phyloP scores from a whole-genome alignment of 2,888 invertebrate genomes.

The Eupeodes luniger region DNA sequence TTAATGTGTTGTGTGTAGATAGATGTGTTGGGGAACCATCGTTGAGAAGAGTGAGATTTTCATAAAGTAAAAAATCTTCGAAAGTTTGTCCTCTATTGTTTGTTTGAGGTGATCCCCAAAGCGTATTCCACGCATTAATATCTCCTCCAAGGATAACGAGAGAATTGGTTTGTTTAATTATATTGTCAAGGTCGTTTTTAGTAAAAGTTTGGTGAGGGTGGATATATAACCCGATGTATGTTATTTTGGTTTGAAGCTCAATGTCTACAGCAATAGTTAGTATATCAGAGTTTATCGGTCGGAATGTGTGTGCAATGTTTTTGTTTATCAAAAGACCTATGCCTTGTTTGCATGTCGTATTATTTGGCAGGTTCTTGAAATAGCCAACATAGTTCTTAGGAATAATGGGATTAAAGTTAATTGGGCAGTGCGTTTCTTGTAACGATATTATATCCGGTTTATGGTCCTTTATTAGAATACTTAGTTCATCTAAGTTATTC shows the following conservation, averaged over 20 bases:
- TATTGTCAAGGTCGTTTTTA: background rate
- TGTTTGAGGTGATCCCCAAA: conserved; percentile 23
- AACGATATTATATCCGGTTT: conserved; percentile 23
- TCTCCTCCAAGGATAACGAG: background rate
- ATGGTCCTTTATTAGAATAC: conserved; percentile 25
- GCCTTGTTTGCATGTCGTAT: conserved; percentile 44
- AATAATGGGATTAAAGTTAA: background rate
- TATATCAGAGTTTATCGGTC: background rate
- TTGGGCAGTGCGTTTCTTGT: conserved; percentile 51
- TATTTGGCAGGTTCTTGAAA: conserved; percentile 27
- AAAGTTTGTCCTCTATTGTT: conserved; percentile 10
- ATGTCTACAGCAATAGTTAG: background rate
- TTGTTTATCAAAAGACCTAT: background rate
- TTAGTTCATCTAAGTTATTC: conserved; percentile 47
- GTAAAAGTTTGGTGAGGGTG: background rate
- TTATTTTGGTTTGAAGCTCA: background rate
- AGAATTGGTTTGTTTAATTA: background rate
- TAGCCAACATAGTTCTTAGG: conserved; percentile 40
- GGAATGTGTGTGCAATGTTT: background rate
- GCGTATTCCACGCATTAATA: conserved; percentile 26
- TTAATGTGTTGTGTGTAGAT: conserved; percentile 44
- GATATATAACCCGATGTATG: too few relatives aligned
- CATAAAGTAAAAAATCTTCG: conserved; percentile 7
- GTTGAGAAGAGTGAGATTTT: conserved; percentile 3
- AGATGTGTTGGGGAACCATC: conserved; percentile 42